These are phyloP conservation scores for Procavia capensis DNA, from an alignment of 2,113 vertebrate species.

Conservation along the genomic window DNA sequence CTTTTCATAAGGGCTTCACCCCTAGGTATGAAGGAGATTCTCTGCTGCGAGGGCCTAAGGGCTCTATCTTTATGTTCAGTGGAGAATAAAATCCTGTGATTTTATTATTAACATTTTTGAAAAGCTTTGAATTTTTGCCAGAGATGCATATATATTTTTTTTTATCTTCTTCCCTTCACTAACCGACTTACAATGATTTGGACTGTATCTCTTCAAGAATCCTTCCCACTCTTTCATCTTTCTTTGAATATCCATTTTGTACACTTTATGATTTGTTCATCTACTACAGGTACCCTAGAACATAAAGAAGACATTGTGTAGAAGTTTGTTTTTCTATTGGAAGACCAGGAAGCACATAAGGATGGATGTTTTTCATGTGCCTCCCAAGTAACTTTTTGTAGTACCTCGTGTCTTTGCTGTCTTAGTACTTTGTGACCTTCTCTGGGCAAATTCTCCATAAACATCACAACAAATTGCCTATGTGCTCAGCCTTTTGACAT, in stretches of 20 bases:
- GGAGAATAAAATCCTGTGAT: background rate
- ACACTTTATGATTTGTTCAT: background rate
- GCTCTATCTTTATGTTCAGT: background rate
- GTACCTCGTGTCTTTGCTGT: background rate
- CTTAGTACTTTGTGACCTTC: background rate
- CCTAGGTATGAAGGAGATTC: background rate
- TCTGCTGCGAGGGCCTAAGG: background rate
- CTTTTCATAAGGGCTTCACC: background rate
- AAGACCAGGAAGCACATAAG: background rate
- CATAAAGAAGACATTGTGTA: background rate
- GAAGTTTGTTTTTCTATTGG: background rate
- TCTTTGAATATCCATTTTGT: background rate
- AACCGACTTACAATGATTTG: background rate
- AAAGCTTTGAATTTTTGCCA: background rate
- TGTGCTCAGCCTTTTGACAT: background rate
- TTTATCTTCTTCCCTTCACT: background rate
- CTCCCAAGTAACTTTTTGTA: background rate
- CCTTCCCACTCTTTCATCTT: background rate
- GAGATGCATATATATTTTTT: slow-evolving; percentile 24
- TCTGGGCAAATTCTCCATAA: slow-evolving; percentile 20
- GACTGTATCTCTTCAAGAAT: background rate
- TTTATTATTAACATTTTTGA: background rate
- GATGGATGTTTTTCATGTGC: background rate
- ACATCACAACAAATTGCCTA: slow-evolving; percentile 38
- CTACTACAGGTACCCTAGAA: background rate